Evolutionary conservation across 2,888 invertebrate genomes (phyloP).

Genomic region (Drosophila melanosoma): DNA sequence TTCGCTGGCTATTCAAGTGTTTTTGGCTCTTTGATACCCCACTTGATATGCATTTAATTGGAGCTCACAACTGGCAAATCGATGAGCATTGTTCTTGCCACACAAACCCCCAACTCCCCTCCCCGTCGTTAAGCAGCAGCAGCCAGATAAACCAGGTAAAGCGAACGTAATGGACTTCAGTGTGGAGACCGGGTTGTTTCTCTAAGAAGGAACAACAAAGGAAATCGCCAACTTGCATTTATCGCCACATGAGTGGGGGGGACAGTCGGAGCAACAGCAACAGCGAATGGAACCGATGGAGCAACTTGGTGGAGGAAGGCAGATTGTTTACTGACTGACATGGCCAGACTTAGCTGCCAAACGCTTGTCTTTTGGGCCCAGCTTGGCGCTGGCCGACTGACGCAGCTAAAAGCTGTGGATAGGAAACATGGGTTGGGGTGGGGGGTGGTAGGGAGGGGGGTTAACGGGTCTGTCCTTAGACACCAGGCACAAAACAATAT

Average conservation of each 20-base stretch:
- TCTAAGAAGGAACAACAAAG: slow-evolving; percentile 60
- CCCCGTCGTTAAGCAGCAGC: slow-evolving; percentile 1
- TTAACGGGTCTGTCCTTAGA: neutral
- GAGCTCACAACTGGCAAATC: slow-evolving; percentile 49
- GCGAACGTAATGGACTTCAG: slow-evolving; percentile 56
- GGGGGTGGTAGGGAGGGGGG: neutral
- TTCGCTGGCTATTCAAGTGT: slow-evolving; percentile 22
- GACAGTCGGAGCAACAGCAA: neutral
- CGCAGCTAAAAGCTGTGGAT: neutral
- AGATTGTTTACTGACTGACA: slow-evolving; percentile 40
- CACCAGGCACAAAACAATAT: slow-evolving; percentile 54
- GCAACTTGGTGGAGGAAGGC: neutral
- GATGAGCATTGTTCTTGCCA: slow-evolving; percentile 46
- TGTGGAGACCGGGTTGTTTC: slow-evolving; percentile 39
- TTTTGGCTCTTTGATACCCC: slow-evolving; percentile 43
- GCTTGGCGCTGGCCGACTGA: slow-evolving; percentile 52
- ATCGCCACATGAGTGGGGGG: slow-evolving; percentile 43
- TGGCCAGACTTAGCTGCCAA: slow-evolving; percentile 63
- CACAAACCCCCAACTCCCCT: neutral
- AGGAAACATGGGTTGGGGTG: neutral
- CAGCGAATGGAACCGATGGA: neutral
- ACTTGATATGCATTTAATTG: slow-evolving; percentile 58
- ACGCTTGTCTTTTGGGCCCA: slow-evolving; percentile 65
- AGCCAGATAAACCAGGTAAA: slow-evolving; percentile 41
- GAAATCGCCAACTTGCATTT: slow-evolving; percentile 78